Base-by-base conservation (phyloP, 2,797 vertebrate genomes). In the Hozukius guyotensis region DNA sequence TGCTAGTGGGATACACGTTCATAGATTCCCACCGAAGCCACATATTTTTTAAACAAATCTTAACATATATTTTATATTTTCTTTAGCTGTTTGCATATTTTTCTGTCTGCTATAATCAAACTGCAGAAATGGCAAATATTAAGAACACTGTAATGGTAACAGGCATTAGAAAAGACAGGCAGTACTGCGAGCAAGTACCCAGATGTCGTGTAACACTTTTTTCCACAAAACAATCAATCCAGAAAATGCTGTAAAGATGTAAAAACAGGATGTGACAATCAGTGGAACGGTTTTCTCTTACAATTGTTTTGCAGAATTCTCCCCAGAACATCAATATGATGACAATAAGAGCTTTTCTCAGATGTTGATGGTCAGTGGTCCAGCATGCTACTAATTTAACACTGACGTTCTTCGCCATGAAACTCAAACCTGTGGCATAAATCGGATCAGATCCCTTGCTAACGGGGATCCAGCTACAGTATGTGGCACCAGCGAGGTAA, bases 51-150 rank as follows among this genome's bases (percentile, higher is more conserved):
- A 7, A 61, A 22, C 73, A 77, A 77, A 62, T 67, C 4, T 60
- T 31, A 42, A 83, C 73, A 79, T 25, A 57, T 65, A 75, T 62
- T 73, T 60, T 14, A 61, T 68, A 53, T 86, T 87, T 88, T 85
- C 81, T 81, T 80, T 36, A 82, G 65, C 72, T 72, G 68, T 81
- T 93, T 93, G 90, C 92, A 92, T 94, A 94, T 92, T 89, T 86
- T 90, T 88, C 72, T 77, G 52, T 88, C 77, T 90, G 90, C 86
- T 85, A 79, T 81, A 83, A 71, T 82, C 29, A 72, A 79, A 84
- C 81, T 55, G 70, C 74, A 84, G 80, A 85, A 81, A 73, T 83
- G 86, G 72, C 67, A 77, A 78, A 69, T 78, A 83, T 52, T 69
- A 75, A 84, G 42, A 80, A 83, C 84, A 88, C 64, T 66, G 72